Conservation (phyloP, 2,113 vertebrate species). For the Oreochromis niloticus region DNA sequence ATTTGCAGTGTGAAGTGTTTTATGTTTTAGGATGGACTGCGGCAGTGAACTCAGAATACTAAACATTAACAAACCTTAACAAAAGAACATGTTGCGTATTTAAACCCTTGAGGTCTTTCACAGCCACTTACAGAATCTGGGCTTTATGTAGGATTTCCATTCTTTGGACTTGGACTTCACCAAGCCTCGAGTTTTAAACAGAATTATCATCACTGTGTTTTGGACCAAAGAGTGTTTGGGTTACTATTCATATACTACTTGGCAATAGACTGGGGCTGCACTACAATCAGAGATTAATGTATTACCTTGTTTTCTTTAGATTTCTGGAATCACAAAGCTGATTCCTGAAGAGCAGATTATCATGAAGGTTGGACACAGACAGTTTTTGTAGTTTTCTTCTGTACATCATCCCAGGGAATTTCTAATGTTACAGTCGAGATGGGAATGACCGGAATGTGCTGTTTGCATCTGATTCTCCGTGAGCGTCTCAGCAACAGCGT, state of each 20-base stretch:
- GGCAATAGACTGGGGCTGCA: background rate
- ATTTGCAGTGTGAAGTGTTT: background rate
- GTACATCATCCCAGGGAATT: background rate
- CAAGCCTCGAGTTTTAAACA: background rate
- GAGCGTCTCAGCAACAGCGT: accelerated
- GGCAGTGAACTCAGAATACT: background rate
- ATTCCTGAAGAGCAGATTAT: background rate
- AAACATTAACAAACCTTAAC: background rate
- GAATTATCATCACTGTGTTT: background rate
- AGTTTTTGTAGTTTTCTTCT: background rate
- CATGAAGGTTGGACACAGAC: background rate
- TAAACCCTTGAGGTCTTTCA: background rate
- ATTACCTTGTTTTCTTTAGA: background rate
- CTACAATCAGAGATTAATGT: background rate
- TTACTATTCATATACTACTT: background rate
- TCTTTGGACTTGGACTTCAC: background rate
- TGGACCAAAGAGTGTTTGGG: background rate
- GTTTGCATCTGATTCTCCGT: background rate
- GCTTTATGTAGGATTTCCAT: background rate
- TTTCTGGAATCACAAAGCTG: background rate
- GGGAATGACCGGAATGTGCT: background rate
- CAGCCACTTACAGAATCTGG: background rate
- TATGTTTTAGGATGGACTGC: background rate
- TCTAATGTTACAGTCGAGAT: background rate
- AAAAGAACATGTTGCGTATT: background rate